Percentiles rank a stretch among this genome's conserved stretches.
Evolutionary conservation across 2,113 vertebrate species (phyloP).

Genomic region (Varanus komodoensis): DNA sequence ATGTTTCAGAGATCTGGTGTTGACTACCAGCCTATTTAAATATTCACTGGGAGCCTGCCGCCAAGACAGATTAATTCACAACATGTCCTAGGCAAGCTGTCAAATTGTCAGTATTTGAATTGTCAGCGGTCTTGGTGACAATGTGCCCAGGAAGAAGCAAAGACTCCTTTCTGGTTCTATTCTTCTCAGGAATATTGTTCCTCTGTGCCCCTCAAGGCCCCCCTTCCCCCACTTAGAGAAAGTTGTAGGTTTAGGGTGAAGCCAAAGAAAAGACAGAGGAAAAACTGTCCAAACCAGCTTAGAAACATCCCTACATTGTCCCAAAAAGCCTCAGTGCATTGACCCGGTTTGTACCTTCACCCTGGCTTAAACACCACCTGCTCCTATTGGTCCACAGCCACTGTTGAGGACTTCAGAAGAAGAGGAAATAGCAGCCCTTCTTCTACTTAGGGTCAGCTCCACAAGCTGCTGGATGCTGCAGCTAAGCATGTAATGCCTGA

Average conservation of each 20-base stretch:
- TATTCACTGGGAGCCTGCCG: constrained; percentile 70
- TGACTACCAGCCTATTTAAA: constrained; percentile 74
- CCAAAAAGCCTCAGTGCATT: background rate
- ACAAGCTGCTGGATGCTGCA: too few relatives aligned
- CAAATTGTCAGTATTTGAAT: constrained; percentile 67
- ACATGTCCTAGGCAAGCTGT: constrained; percentile 50
- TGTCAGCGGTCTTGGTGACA: constrained; percentile 58
- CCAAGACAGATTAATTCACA: constrained; percentile 68
- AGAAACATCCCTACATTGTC: background rate
- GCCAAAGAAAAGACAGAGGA: background rate
- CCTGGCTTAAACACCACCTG: too few relatives aligned
- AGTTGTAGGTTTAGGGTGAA: background rate
- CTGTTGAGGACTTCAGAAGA: too few relatives aligned
- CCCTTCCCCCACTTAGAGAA: background rate
- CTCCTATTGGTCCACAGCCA: too few relatives aligned
- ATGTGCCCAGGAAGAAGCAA: constrained; percentile 39
- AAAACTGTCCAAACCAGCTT: background rate
- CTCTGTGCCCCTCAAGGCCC: background rate
- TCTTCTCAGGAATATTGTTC: constrained; percentile 23
- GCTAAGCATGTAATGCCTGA: too few relatives aligned
- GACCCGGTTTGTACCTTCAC: too few relatives aligned
- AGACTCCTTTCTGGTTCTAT: constrained; percentile 21
- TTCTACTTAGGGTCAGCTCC: too few relatives aligned
- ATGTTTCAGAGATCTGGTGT: constrained; percentile 64
- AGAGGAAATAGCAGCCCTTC: too few relatives aligned